Evolutionary conservation across 2,888 invertebrate genomes (phyloP).

Genomic region (Caprella mutica): DNA sequence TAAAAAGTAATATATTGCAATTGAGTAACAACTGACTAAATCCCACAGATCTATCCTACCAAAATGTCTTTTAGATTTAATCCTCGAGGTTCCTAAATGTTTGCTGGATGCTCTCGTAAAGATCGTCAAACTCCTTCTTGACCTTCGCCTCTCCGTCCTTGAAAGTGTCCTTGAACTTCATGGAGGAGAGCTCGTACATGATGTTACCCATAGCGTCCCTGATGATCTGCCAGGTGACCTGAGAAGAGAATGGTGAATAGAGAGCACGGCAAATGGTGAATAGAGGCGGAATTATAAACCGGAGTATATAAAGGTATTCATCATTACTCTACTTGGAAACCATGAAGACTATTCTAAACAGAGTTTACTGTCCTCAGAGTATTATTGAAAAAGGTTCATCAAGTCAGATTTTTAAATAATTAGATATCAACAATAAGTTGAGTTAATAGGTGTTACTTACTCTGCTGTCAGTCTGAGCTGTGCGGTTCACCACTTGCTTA

Average conservation of each 20-base stretch:
- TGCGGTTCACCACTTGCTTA: slow-evolving; percentile 92
- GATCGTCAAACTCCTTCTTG: slow-evolving; percentile 89
- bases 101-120: slow-evolving; percentile 91
- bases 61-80: too few species aligned
- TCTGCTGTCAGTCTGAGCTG: slow-evolving; percentile 93
- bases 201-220: slow-evolving; percentile 92
- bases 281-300: too few species aligned
- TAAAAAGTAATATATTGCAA: slow-evolving; percentile 9
- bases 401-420: too few species aligned
- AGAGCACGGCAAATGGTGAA: too few species aligned
- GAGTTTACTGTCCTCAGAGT: too few species aligned
- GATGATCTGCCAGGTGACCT: slow-evolving; percentile 96
- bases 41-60: too few species aligned
- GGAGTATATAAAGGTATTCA: too few species aligned
- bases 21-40: too few species aligned
- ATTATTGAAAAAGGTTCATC: too few species aligned
- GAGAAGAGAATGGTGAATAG: background rate
- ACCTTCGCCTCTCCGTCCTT: slow-evolving; percentile 97
- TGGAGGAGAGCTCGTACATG: slow-evolving; percentile 91
- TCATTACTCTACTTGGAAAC: too few species aligned
- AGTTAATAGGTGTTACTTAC: slow-evolving; percentile 4
- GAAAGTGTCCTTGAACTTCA: slow-evolving; percentile 99
- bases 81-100: slow-evolving; percentile 98
- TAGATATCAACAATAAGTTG: background rate
- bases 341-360: too few species aligned